Conservation (phyloP, 2,888 invertebrate genomes). For the Calameuta pallipes region DNA sequence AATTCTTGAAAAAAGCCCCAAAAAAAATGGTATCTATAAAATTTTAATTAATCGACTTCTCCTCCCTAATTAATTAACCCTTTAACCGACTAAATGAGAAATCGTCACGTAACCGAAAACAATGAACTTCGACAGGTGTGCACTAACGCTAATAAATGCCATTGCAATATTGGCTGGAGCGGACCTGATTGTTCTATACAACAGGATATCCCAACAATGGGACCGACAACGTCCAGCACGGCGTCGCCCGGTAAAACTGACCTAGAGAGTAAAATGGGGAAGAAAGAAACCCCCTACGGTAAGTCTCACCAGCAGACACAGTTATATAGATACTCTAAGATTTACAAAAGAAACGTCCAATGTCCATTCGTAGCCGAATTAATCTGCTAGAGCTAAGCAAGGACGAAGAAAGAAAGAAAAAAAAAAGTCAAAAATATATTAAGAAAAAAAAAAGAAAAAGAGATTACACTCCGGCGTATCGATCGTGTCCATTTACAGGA, state of each 20-base stretch:
- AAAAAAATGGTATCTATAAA: neutral
- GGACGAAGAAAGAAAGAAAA: neutral
- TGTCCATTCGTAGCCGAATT: neutral
- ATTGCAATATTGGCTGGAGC: constrained; percentile 89
- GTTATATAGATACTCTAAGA: neutral
- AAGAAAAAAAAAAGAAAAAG: neutral
- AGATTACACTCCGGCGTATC: neutral
- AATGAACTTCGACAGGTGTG: constrained; percentile 76
- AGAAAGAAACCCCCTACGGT: constrained; percentile 95
- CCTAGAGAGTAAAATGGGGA: constrained; percentile 76
- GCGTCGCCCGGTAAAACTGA: constrained; percentile 70
- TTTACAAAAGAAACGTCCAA: neutral
- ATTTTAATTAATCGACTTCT: neutral
- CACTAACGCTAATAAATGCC: constrained; percentile 92
- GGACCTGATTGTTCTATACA: constrained; percentile 88
- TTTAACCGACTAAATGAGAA: neutral
- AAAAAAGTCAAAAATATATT: neutral
- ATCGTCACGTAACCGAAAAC: neutral
- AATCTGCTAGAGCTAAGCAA: neutral
- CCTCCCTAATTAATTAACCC: neutral
- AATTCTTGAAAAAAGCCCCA: neutral
- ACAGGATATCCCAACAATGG: constrained; percentile 71
- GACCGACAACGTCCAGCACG: constrained; percentile 71
- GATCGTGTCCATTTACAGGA: neutral
- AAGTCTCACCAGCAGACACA: constrained; percentile 66